Percentiles rank a stretch among this genome's conserved stretches.
These are phyloP conservation scores for Quadriops clusia DNA, from an alignment of 2,888 invertebrate genomes.

Conservation along the genomic window DNA sequence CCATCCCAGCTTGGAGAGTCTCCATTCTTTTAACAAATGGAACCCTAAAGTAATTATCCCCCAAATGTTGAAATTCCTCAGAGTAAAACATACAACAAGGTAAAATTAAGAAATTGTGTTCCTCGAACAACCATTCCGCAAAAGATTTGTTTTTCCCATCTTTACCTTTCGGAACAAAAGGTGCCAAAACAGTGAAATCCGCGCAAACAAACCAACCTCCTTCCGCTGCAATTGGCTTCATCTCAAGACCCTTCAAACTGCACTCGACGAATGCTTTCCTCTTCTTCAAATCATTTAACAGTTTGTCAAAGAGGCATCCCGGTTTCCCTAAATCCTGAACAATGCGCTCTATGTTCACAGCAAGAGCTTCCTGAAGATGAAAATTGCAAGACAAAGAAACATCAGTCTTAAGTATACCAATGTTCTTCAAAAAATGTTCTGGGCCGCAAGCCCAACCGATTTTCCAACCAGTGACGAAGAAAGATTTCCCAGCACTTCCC, in stretches of 20 bases:
- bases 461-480: conserved; percentile 96
- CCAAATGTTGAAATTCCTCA: conserved; percentile 36
- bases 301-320: conserved; percentile 72
- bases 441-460: conserved; percentile 95
- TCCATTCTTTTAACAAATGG: conserved; percentile 17
- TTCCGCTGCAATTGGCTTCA: conserved; percentile 85
- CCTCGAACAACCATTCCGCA: conserved; percentile 42
- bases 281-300: conserved; percentile 58
- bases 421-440: conserved; percentile 59
- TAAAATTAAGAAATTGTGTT: conserved; percentile 44
- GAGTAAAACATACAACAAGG: conserved; percentile 47
- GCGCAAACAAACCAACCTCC: conserved; percentile 96
- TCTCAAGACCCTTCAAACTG: conserved; percentile 63
- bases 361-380: conserved; percentile 85
- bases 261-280: conserved; percentile 72
- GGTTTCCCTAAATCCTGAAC: too few relatives aligned
- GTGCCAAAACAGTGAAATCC: conserved; percentile 70
- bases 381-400: conserved; percentile 86
- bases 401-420: conserved; percentile 87
- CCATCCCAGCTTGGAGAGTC: too few relatives aligned
- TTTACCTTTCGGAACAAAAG: conserved; percentile 14
- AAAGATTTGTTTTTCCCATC: conserved; percentile 37
- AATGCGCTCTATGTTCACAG: conserved; percentile 71
- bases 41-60: conserved; percentile 38
- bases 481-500: conserved; percentile 95